A percentile compares a stretch with the other conserved stretches of the same genome.
Conservation (phyloP, 1,140 invertebrate species). For the Tetragnatha versicolor region DNA sequence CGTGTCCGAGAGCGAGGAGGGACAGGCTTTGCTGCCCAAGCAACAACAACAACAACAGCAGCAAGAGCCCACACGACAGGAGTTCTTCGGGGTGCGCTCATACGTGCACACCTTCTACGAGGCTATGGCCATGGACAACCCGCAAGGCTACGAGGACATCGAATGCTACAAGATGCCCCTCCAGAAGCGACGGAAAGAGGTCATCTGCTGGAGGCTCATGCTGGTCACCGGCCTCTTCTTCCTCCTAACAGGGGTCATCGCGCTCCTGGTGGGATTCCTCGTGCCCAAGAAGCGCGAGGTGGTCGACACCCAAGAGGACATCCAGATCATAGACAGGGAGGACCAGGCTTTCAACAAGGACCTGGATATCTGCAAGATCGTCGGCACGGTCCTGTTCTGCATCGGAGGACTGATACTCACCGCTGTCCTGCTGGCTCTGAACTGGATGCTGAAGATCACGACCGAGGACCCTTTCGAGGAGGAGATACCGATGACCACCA, state of each 20-base stretch:
- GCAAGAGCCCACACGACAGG: background rate
- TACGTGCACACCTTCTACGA: constrained; percentile 59
- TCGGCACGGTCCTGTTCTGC: constrained; percentile 68
- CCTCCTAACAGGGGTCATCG: constrained; percentile 66
- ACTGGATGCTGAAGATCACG: constrained; percentile 64
- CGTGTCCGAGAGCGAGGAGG: constrained; percentile 43
- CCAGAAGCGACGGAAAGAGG: constrained; percentile 11
- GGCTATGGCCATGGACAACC: constrained; percentile 47
- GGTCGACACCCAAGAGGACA: constrained; percentile 63
- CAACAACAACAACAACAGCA: background rate
- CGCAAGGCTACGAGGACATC: constrained; percentile 47
- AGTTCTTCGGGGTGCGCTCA: constrained; percentile 58
- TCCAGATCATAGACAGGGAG: constrained; percentile 66
- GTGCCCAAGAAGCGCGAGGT: constrained; percentile 66
- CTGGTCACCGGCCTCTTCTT: constrained; percentile 61
- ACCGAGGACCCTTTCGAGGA: constrained; percentile 61
- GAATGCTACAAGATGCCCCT: constrained; percentile 5
- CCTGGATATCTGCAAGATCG: constrained; percentile 67
- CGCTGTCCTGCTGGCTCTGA: constrained; percentile 66
- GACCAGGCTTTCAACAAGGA: constrained; percentile 67
- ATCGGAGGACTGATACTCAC: constrained; percentile 67
- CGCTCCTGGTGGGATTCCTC: constrained; percentile 67
- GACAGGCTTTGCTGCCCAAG: background rate
- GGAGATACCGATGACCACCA: constrained; percentile 5
- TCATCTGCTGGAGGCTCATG: constrained; percentile 12